phyloP scores from a whole-genome alignment of 2,113 vertebrate genomes.

The Antennarius striatus region DNA sequence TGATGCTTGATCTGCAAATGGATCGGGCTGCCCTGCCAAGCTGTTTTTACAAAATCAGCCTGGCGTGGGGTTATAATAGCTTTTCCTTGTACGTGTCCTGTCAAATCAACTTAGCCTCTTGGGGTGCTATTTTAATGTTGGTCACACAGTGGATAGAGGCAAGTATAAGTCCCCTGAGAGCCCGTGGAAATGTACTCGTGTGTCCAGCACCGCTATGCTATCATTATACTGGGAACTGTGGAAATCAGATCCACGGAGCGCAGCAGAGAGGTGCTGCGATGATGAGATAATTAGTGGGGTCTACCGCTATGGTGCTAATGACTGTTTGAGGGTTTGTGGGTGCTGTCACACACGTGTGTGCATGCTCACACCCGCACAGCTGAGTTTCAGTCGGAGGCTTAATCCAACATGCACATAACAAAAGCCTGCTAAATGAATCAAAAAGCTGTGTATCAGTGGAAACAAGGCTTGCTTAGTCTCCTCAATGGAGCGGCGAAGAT shows the following conservation, averaged over 20 bases:
- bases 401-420: constrained; percentile 65
- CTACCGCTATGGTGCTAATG: constrained; percentile 38
- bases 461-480: constrained; percentile 53
- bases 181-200: constrained; percentile 21
- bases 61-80: constrained; percentile 68
- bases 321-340: constrained; percentile 35
- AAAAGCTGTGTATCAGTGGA: constrained; percentile 59
- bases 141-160: constrained; percentile 51
- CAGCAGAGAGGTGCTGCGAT: constrained; percentile 46
- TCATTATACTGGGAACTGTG: constrained; percentile 17
- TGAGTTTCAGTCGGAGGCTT: constrained; percentile 53
- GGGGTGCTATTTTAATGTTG: constrained; percentile 64
- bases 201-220: constrained; percentile 16
- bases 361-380: constrained; percentile 21
- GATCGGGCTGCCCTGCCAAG: constrained; percentile 53
- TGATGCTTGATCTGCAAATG: constrained; percentile 65
- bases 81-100: constrained; percentile 74
- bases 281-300: constrained; percentile 59
- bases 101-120: constrained; percentile 74
- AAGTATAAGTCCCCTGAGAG: constrained; percentile 48
- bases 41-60: constrained; percentile 60
- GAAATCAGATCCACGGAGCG: constrained; percentile 26
- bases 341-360: constrained; percentile 11
- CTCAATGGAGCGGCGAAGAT: constrained; percentile 48
- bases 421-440: constrained; percentile 73